phyloP scores from a whole-genome alignment of 2,113 vertebrate species.

The Lampris incognitus region DNA sequence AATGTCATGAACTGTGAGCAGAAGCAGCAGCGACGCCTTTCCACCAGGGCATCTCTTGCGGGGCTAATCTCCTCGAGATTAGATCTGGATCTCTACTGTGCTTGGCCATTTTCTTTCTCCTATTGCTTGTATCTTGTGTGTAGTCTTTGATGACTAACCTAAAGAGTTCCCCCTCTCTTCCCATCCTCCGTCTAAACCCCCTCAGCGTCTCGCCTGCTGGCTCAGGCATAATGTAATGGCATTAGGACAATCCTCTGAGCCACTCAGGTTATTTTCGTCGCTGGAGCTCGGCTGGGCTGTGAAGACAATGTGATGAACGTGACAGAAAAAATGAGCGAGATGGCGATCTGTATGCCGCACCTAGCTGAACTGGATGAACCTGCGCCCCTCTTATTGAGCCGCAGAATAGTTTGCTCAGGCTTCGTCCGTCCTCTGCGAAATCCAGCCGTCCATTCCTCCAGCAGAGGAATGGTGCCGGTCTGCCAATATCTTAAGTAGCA shows the following conservation, averaged over 20 bases:
- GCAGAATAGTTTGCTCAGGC: too few species aligned
- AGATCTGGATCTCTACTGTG: neutral
- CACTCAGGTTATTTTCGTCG: slow-evolving; percentile 68
- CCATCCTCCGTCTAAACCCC: slow-evolving; percentile 7
- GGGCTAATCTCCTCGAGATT: too few species aligned
- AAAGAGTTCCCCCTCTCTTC: slow-evolving; percentile 17
- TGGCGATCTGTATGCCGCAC: neutral
- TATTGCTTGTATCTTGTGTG: neutral
- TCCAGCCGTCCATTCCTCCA: too few species aligned
- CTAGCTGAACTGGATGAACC: neutral
- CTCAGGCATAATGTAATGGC: slow-evolving; percentile 73
- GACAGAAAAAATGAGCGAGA: neutral
- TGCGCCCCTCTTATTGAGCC: neutral
- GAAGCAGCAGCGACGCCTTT: too few species aligned
- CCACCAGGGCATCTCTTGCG: too few species aligned
- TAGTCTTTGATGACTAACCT: slow-evolving; percentile 57
- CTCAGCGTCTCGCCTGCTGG: slow-evolving; percentile 47
- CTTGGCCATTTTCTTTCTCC: neutral
- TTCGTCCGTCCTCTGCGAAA: too few species aligned
- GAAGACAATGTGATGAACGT: slow-evolving; percentile 37
- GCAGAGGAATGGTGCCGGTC: too few species aligned
- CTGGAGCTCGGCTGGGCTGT: slow-evolving; percentile 26
- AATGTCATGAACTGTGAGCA: too few species aligned
- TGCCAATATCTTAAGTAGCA: too few species aligned
- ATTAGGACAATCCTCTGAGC: slow-evolving; percentile 79